Base-by-base conservation (phyloP, 2,113 vertebrate species). In the Haemorhous mexicanus region DNA sequence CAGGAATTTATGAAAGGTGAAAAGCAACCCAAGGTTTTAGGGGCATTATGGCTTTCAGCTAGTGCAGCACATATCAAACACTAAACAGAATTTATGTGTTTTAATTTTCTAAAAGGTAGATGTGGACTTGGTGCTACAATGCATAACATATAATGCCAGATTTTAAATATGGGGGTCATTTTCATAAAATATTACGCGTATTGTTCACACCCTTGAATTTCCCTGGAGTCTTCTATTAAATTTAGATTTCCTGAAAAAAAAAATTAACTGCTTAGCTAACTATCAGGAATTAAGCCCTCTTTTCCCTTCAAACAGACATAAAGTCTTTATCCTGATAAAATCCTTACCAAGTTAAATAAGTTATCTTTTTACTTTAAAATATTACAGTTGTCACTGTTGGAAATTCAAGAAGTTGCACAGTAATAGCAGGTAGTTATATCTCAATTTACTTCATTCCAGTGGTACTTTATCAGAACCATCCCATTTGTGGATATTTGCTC, bases 51-150 rank as follows among this genome's bases (percentile, higher is more conserved):
- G 98, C 92, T 97, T 90, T 93, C 74, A 88, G 96, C 97, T 96
- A 92, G 97, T 88, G 97, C 94, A 91, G 95, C 26, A 97, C 97
- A 98, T 97, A 98, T 98, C 98, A 97, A 98, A 98, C 96, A 98
- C 98, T 98, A 98, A 99, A 99, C 98, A 98, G 96, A 99, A 99
- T 99, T 99, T 99, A 99, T 99, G 99, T 98, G 98, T 99, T 99
- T 99, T 99, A 99, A 99, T 99, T 99, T 99, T 97, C 98, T 97
- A 98, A 98, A 98, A 98, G 98, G 98, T 98, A 98, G 99, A 98
- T 96, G 97, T 98, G 98, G 98, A 98, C 97, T 96, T 98, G 97
- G 98, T 95, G 98, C 98, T 98, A 99, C 98, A 99, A 98, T 98
- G 99, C 99, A 99, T 98, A 99, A 98, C 99, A 98, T 97, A 97